Percentiles rank a stretch among this genome's conserved stretches.
phyloP scores from a whole-genome alignment of 2,113 vertebrate genomes.

The Perca flavescens region DNA sequence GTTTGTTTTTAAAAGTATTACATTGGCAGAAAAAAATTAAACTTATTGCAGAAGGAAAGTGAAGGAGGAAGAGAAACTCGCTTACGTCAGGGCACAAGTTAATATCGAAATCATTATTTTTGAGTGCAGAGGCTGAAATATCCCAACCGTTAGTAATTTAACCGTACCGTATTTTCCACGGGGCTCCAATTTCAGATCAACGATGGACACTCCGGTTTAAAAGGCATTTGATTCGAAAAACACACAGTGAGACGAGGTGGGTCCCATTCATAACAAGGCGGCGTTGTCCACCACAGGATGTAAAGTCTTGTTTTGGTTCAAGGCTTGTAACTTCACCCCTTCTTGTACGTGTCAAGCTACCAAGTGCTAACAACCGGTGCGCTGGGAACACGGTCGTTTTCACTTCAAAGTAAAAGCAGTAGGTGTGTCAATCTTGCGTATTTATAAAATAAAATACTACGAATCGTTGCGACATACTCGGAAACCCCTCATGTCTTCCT shows the following conservation, averaged over 20 bases:
- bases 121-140: background rate
- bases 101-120: background rate
- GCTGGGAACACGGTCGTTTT: rapidly evolving
- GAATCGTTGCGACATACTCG: rapidly evolving
- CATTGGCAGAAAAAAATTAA: too few relatives aligned
- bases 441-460: rapidly evolving
- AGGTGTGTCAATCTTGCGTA: rapidly evolving
- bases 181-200: background rate
- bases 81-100: background rate
- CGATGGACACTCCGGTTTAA: background rate
- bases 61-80: too few relatives aligned
- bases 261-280: constrained; percentile 61
- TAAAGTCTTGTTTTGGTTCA: constrained; percentile 54
- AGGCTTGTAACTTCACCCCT: constrained; percentile 68
- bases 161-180: constrained; percentile 22
- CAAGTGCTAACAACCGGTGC: rapidly evolving
- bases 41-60: too few relatives aligned
- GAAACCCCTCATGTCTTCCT: rapidly evolving
- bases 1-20: too few relatives aligned
- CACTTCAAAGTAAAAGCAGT: constrained; percentile 31
- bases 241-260: background rate
- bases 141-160: constrained; percentile 25
- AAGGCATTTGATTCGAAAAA: background rate
- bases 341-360: constrained; percentile 30
- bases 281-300: constrained; percentile 19